Base-by-base conservation (phyloP, 1,140 invertebrate genomes). In the Scaptomyza graminum region DNA sequence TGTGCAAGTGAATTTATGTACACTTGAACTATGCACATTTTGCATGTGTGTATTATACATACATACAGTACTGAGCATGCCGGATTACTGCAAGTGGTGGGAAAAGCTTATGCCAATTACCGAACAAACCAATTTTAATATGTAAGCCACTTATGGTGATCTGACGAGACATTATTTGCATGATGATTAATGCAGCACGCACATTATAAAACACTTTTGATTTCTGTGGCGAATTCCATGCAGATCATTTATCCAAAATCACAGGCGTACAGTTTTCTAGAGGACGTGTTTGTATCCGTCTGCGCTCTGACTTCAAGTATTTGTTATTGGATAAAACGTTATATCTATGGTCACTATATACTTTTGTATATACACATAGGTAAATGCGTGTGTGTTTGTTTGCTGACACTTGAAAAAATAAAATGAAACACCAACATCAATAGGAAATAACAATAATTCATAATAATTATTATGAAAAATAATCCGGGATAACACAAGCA, bases 201-300 rank as follows among this genome's bases (percentile, higher is more conserved):
- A 1, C 15, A 12, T 15, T 6, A 34, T 13, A 47, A 65, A 60
- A 7, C 55, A 78, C 74, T 82, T 64, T 83, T 67, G 49, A 59
- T 88, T 85, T 73, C 69, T 44, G 15, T 54, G 56, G 44, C 56
- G 31, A 66, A 52, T 75, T 69, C 70, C 43, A 85, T 56, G 78
- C 56, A 55, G 70, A 65, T 57, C 79, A 65, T 87, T 87, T 87
- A 87, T 89, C 83, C 82, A 87, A 89, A 74, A 64, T 76, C 84
- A 56, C 84, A 87, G 82, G 82, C 84, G 82, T 61, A 46, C 82
- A 87, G 82, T 76, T 76, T 59, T 66, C n/a, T 22, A 67, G 79
- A 66, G 76, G 72, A 77, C 44, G 82, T 71, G 72, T 63, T 49
- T 77, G 25, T 68, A 75, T 82, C 66, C 75, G 55, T 69, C 51